These are phyloP conservation scores for Anoplius nigerrimus DNA, from an alignment of 2,888 invertebrate genomes.

Conservation along the genomic window DNA sequence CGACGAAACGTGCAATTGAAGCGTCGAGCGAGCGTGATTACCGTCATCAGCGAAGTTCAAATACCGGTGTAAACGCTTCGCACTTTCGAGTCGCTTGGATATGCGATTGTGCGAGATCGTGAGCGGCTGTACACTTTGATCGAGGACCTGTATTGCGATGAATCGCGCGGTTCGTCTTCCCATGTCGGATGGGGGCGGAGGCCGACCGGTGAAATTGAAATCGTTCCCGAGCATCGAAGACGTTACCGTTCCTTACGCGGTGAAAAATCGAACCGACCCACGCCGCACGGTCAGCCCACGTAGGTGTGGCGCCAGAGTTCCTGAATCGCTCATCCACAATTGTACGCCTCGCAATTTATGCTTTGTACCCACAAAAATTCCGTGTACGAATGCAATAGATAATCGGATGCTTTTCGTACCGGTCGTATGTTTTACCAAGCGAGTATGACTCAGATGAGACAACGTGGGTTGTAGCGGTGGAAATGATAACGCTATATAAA, in stretches of 20 bases:
- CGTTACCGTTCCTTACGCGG: conserved; percentile 31
- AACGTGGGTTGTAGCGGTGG: no score
- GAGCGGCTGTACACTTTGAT: conserved; percentile 57
- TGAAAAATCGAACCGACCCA: conserved; percentile 23
- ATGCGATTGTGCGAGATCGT: conserved; percentile 62
- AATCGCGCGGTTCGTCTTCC: conserved; percentile 38
- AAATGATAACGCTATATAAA: no score
- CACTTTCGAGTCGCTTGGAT: conserved; percentile 65
- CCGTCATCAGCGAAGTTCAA: conserved; percentile 71
- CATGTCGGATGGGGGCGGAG: conserved; percentile 15
- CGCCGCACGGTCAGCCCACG: background rate
- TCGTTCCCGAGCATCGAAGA: conserved; percentile 41
- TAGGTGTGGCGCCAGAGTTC: conserved; percentile 1
- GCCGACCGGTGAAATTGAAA: conserved; percentile 52
- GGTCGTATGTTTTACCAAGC: no score
- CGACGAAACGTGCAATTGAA: conserved; percentile 71
- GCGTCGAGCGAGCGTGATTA: conserved; percentile 65
- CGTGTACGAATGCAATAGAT: no score
- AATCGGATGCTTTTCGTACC: no score
- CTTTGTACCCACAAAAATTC: no score
- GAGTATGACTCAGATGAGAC: no score
- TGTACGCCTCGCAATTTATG: no score
- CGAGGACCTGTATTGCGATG: conserved; percentile 52
- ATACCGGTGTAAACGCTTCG: conserved; percentile 69
- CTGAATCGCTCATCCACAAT: no score